Base-by-base conservation (phyloP, 2,113 vertebrate genomes). In the Callopanchax toddi region DNA sequence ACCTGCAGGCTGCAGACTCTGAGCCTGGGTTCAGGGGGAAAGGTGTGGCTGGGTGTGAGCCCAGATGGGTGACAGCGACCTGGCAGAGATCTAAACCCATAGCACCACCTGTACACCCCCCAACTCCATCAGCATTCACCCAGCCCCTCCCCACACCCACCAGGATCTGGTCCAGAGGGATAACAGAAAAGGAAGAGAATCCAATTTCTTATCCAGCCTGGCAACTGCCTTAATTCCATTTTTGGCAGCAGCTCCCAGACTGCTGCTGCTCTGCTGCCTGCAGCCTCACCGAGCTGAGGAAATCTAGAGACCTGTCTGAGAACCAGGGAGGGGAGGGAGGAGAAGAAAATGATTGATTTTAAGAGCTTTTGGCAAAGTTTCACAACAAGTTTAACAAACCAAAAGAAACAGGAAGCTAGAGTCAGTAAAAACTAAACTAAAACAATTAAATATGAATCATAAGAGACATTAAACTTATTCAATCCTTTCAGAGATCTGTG, bases 81-180 rank as follows among this genome's bases (percentile, higher is more conserved):
- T 85, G 80, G 82, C 83, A 74, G 43, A 71, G 77, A 70, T 71
- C 55, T 65, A 64, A 81, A 82, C 81, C 59, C 18, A 15, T 26
- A 11, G 26, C 54, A 34, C 66, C 70, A 81, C 83, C 80, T 45
- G 49, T 20, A 23, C 18, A 56, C 51, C 40, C 48, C n/a, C 39
- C 61, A 11, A 29, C 69, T 63, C 56, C 66, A 37, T 50, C 78
- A 56, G 60, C 63, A 21, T 53, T 22, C 57, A 57, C 60, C 42
- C 56, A 20, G 11, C 21, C 39, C 52, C 12, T 6, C 15, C 59
- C 16, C 57, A 55, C 26, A 12, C 22, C 65, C 76, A 50, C 67
- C 82, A 79, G 83, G 78, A 90, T 86, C 83, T 89, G 85, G 78
- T 83, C 86, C 82, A 87, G 83, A 67, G 82, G 86, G 85, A 87